These are phyloP conservation scores for Balanococcus diminutus DNA, from an alignment of 2,888 invertebrate genomes.

Conservation along the genomic window DNA sequence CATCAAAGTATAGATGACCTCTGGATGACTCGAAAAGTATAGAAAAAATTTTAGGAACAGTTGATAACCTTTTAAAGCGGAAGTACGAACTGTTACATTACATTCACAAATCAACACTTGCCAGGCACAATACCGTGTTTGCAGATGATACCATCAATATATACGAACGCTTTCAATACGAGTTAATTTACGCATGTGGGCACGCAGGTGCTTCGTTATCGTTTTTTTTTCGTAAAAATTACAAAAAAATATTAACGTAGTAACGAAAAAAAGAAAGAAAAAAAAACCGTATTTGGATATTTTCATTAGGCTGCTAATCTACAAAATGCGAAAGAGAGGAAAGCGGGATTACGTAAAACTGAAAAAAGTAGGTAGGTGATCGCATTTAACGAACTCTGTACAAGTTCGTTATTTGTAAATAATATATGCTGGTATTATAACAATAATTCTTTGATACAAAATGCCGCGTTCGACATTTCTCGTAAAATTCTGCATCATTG, in stretches of 20 bases:
- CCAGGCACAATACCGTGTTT: not conserved
- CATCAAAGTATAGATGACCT: not conserved
- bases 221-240: constrained; percentile 24
- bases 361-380: constrained; percentile 13
- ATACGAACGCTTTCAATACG: not conserved
- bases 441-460: constrained; percentile 32
- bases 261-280: not conserved
- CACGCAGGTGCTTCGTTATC: constrained; percentile 33
- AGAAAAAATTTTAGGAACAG: not conserved
- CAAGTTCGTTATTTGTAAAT: constrained; percentile 40
- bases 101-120: not conserved
- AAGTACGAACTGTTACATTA: not conserved
- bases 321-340: not conserved
- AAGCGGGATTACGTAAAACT: not conserved
- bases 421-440: constrained; percentile 41
- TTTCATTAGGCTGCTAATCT: constrained; percentile 6
- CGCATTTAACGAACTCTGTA: constrained; percentile 16
- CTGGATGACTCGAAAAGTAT: not conserved
- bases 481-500: constrained; percentile 8
- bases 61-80: constrained; percentile 1
- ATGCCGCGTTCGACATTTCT: constrained; percentile 33
- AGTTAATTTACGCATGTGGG: constrained; percentile 40
- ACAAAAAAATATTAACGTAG: not conserved
- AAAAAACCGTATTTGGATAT: not conserved
- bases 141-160: not conserved